phyloP scores from a whole-genome alignment of 2,797 vertebrate species.

The Artibeus lituratus region DNA sequence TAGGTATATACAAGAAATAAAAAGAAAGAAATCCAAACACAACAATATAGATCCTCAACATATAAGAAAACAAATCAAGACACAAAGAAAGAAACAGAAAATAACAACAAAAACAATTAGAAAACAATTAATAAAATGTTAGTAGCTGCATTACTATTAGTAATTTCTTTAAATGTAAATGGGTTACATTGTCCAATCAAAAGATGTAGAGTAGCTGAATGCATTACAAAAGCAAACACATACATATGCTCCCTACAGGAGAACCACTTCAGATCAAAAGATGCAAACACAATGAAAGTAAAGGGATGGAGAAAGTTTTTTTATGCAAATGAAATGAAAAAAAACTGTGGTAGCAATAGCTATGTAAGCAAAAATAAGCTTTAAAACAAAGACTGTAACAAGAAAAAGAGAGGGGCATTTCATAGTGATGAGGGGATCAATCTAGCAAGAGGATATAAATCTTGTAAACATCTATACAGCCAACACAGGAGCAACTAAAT shows the following conservation, averaged over 20 bases:
- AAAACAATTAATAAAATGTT: neutral
- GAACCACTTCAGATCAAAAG: neutral
- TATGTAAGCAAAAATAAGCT: too few relatives aligned
- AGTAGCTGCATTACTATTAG: neutral
- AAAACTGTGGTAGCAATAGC: too few relatives aligned
- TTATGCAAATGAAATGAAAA: too few relatives aligned
- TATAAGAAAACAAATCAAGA: neutral
- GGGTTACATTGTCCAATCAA: neutral
- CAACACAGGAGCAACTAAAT: too few relatives aligned
- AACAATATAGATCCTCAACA: neutral
- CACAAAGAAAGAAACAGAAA: neutral
- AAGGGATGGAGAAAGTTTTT: too few relatives aligned
- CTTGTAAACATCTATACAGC: too few relatives aligned
- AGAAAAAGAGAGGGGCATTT: too few relatives aligned
- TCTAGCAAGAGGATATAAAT: too few relatives aligned
- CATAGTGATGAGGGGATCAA: too few relatives aligned
- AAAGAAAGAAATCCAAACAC: neutral
- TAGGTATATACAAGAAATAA: neutral
- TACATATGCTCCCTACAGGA: neutral
- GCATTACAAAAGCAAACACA: neutral
- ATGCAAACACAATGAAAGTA: neutral
- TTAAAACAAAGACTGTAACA: too few relatives aligned
- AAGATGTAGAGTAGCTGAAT: neutral
- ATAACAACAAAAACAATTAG: neutral
- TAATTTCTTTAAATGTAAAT: neutral